Conservation (phyloP, 2,888 invertebrate genomes). For the Orchesella flavescens region DNA sequence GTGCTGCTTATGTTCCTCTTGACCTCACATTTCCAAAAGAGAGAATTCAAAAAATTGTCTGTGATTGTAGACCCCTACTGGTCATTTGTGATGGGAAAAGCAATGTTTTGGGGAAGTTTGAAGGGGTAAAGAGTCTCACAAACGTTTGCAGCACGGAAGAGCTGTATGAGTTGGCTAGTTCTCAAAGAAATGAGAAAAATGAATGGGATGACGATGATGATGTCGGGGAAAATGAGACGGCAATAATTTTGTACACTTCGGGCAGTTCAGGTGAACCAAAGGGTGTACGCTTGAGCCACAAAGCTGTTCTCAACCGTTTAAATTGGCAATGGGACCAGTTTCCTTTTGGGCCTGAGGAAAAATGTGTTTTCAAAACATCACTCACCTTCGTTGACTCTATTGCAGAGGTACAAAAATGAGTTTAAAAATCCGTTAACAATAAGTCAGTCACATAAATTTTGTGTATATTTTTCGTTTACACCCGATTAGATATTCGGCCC, state of each 20-base stretch:
- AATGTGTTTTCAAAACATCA: conserved; percentile 91
- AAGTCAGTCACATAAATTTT: too few species aligned
- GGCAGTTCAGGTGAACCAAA: conserved; percentile 74
- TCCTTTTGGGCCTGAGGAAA: conserved; percentile 82
- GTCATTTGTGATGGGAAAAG: conserved; percentile 81
- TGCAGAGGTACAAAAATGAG: conserved; percentile 42
- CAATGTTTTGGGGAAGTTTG: conserved; percentile 74
- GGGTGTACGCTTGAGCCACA: conserved; percentile 85
- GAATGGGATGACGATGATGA: not conserved
- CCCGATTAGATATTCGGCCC: conserved; percentile 85
- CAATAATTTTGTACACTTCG: conserved; percentile 87
- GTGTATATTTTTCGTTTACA: too few species aligned
- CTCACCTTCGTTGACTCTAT: conserved; percentile 94
- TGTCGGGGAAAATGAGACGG: conserved; percentile 75
- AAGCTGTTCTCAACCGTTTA: conserved; percentile 85
- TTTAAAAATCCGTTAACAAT: too few species aligned
- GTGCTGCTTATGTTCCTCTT: conserved; percentile 88
- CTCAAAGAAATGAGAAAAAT: too few species aligned
- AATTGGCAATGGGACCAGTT: conserved; percentile 90
- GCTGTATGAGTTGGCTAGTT: too few species aligned
- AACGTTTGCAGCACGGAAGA: conserved; percentile 42
- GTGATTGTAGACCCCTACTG: conserved; percentile 83
- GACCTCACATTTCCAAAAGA: conserved; percentile 83
- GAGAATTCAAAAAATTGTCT: conserved; percentile 84
- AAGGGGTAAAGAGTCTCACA: conserved; percentile 36